Percentiles rank a stretch among this genome's conserved stretches.
phyloP scores from a whole-genome alignment of 2,797 vertebrate genomes.

The Clarias pachynema region DNA sequence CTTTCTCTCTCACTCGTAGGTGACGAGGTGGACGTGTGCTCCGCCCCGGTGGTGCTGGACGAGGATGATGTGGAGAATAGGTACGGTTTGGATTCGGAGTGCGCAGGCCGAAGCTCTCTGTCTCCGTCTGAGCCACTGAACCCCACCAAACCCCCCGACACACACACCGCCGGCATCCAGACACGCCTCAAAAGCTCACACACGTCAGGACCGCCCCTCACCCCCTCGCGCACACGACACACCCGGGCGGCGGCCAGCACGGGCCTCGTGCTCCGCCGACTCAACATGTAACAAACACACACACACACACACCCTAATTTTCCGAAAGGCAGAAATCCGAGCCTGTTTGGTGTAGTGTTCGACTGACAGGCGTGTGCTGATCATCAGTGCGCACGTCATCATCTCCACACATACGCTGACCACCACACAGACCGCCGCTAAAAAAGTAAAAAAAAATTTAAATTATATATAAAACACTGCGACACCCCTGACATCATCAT shows the following conservation, averaged over 20 bases:
- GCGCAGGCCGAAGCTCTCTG: slow-evolving; percentile 66
- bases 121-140: slow-evolving; percentile 50
- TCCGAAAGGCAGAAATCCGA: not conserved
- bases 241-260: slow-evolving; percentile 71
- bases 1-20: slow-evolving; percentile 64
- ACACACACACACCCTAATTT: not conserved
- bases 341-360: not conserved
- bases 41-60: slow-evolving; percentile 84
- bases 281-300: slow-evolving; percentile 44
- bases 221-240: slow-evolving; percentile 58
- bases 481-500: not conserved
- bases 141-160: slow-evolving; percentile 66
- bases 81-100: slow-evolving; percentile 90
- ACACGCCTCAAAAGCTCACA: slow-evolving; percentile 38
- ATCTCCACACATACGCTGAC: not conserved
- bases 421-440: no score
- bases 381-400: not conserved
- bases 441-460: no score
- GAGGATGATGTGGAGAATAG: slow-evolving; percentile 99
- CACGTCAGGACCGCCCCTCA: slow-evolving; percentile 4
- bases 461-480: no score
- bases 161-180: slow-evolving; percentile 28
- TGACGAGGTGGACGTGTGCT: slow-evolving; percentile 82
- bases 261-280: slow-evolving; percentile 40
- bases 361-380: not conserved